Base-by-base conservation (phyloP, 1,140 invertebrate genomes). In the Aphidius gifuensis region DNA sequence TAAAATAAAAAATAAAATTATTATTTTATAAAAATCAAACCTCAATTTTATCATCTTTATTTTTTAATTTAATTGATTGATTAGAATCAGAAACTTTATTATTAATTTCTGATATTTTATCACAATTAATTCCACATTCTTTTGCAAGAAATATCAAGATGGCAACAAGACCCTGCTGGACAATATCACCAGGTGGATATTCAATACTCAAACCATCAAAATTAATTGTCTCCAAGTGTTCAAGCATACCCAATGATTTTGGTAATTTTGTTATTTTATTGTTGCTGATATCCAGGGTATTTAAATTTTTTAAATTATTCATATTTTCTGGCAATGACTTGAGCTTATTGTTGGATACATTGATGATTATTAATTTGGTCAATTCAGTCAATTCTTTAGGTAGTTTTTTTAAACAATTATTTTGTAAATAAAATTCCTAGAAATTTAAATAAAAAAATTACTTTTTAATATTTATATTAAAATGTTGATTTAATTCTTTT, bases 281-380 rank as follows among this genome's bases (percentile, higher is more conserved):
- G 49, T 81, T 69, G 59, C 75, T 80, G 9, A 91, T 69, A 68
- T 85, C 81, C 5, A 91, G 74, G 60, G 71, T 80, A 55, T 76
- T 79, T 57, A 92, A 76, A 45, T 74, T 81, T 63, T 80, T 82
- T 53, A 92, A 77, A 57, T 86, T 80, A 47, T 86, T 87, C 40
- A 92, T 76, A 61, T 80, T 78, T 46, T 86, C 78, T 61, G 90
- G 88, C 55, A 93, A 74, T 60, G 71, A 73, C 74, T 86, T 88
- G 48, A 92, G 74, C 66, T 83, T 84, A 78, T 93, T 93, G 50
- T 85, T 82, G 42, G 89, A 87, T 21, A 90, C 72, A 83, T 92
- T 86, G 39, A 93, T 77, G 57, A 88, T 78, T 73, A 81, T 77
- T 60, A 93, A 79, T 56, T 83, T 84, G 56, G 76, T 76, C 56